phyloP scores from a whole-genome alignment of 2,113 vertebrate genomes.

The Halcyon senegalensis region DNA sequence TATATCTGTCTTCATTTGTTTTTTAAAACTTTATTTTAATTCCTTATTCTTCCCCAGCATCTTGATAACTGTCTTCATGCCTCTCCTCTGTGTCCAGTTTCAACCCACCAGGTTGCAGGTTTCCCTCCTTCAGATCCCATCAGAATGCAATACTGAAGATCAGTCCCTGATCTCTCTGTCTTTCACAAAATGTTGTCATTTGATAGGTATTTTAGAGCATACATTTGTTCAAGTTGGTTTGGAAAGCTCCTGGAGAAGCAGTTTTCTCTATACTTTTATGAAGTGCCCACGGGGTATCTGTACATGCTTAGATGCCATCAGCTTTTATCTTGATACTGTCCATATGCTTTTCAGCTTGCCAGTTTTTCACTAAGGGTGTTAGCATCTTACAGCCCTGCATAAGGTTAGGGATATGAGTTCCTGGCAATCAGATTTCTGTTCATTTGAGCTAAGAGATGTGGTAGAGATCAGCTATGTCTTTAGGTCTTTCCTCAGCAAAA shows the following conservation, averaged over 20 bases:
- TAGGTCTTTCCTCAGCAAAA: background rate
- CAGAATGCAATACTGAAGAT: background rate
- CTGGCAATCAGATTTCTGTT: background rate
- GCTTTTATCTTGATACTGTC: background rate
- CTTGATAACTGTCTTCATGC: background rate
- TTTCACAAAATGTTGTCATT: background rate
- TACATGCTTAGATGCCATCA: rapidly evolving
- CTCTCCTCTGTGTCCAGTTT: background rate
- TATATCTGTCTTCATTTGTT: background rate
- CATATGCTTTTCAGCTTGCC: background rate
- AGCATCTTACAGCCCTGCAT: background rate
- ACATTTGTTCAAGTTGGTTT: background rate
- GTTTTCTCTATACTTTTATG: background rate
- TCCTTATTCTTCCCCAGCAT: background rate
- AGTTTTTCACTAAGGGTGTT: background rate
- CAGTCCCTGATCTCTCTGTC: background rate
- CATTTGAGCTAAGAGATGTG: background rate
- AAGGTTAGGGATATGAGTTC: background rate
- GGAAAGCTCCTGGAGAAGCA: background rate
- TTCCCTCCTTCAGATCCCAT: background rate
- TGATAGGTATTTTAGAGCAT: background rate
- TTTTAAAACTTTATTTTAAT: background rate
- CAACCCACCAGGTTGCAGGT: background rate
- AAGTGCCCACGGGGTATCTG: background rate
- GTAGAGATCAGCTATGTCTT: background rate